A percentile compares a stretch with the other conserved stretches of the same genome.
Conservation (phyloP, 2,113 vertebrate genomes). For the Neogale vison region DNA sequence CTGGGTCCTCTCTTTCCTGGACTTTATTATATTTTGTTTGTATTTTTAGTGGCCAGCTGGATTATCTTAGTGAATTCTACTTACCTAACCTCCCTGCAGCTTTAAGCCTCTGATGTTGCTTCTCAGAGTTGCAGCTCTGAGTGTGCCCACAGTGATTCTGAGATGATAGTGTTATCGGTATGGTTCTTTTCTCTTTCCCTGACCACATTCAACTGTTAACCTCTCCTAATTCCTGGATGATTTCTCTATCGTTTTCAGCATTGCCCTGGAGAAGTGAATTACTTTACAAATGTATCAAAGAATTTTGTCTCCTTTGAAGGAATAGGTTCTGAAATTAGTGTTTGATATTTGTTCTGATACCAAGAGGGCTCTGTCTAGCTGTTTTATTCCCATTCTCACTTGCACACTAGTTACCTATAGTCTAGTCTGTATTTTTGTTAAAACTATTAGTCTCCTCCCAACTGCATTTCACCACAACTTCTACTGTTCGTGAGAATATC, state of each 20-base stretch:
- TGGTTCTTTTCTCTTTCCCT: neutral
- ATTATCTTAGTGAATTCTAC: neutral
- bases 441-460: neutral
- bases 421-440: neutral
- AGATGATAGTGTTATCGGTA: neutral
- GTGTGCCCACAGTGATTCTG: neutral
- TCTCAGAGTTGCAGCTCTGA: neutral
- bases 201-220: neutral
- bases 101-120: neutral
- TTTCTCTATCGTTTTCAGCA: neutral
- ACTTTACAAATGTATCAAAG: neutral
- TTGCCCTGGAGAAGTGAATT: neutral
- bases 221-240: neutral
- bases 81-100: neutral
- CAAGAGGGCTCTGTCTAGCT: neutral
- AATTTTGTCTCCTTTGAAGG: neutral
- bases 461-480: neutral
- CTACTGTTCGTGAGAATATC: neutral
- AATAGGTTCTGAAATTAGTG: neutral
- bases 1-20: neutral
- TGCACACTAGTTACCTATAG: neutral
- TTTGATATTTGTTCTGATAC: conserved; percentile 10
- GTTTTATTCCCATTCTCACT: neutral
- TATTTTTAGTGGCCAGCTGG: neutral
- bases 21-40: neutral